Evolutionary conservation across 1,140 invertebrate species (phyloP).

Genomic region (Telenomus remus): DNA sequence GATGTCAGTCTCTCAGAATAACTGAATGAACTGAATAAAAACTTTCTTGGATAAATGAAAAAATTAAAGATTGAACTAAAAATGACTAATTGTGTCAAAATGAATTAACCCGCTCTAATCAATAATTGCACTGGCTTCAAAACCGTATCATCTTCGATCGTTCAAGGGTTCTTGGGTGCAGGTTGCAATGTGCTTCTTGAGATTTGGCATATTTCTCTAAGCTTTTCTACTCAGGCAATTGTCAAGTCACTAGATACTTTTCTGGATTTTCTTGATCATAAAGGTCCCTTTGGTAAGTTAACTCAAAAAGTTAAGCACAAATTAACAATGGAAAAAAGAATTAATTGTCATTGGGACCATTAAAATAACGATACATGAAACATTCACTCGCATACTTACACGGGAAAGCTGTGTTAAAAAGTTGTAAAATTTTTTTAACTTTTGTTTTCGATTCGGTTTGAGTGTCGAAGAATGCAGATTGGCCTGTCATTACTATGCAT

Average conservation of each 20-base stretch:
- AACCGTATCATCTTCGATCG: conserved; percentile 1
- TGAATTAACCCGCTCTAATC: no score
- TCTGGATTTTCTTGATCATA: conserved; percentile 6
- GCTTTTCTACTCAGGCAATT: conserved; percentile 16
- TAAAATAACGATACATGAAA: no score
- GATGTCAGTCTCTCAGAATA: no score
- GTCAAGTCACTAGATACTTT: background rate
- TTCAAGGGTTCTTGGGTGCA: conserved; percentile 17
- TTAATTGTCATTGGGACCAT: no score
- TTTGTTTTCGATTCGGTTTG: background rate
- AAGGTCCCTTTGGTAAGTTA: conserved; percentile 27
- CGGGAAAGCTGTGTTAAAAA: no score
- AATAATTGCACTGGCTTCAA: no score
- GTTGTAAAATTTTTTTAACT: background rate
- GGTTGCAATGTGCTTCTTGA: conserved; percentile 11
- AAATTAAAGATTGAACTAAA: no score
- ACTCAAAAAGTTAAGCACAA: background rate
- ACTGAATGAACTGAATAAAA: no score
- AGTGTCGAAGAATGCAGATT: conserved; percentile 20
- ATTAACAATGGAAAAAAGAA: no score
- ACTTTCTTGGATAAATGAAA: no score
- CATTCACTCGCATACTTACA: no score
- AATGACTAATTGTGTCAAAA: no score
- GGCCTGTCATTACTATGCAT: conserved; percentile 23
- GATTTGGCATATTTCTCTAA: conserved; percentile 24